Percentiles rank a stretch among this genome's conserved stretches.
These are phyloP conservation scores for Anoplopoma fimbria DNA, from an alignment of 2,113 vertebrate species.

Conservation along the genomic window DNA sequence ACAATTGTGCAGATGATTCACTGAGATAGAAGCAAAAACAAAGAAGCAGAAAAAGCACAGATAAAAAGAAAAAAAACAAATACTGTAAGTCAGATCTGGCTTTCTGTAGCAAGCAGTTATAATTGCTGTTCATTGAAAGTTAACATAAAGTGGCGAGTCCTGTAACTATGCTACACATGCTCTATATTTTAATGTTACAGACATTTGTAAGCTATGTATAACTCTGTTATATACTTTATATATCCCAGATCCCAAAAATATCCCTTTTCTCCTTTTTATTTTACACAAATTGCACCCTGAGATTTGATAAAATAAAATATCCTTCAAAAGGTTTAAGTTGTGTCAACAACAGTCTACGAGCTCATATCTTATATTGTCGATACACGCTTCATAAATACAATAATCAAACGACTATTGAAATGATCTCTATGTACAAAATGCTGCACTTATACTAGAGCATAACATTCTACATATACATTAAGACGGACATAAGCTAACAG, in stretches of 20 bases:
- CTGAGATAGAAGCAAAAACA: slow-evolving; percentile 17
- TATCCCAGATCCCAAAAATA: slow-evolving; percentile 61
- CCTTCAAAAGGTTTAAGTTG: slow-evolving; percentile 51
- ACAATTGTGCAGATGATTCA: slow-evolving; percentile 61
- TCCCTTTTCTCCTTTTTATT: slow-evolving; percentile 63
- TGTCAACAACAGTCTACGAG: slow-evolving; percentile 34
- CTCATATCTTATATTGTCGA: slow-evolving; percentile 39
- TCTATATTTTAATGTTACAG: slow-evolving; percentile 52
- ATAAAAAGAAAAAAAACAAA: slow-evolving; percentile 7
- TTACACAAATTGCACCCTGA: slow-evolving; percentile 77
- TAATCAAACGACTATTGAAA: slow-evolving; percentile 45
- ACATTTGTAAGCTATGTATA: slow-evolving; percentile 34
- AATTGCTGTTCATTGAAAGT: slow-evolving; percentile 31
- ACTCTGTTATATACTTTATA: slow-evolving; percentile 51
- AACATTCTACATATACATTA: slow-evolving; percentile 42
- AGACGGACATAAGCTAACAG: slow-evolving; percentile 34
- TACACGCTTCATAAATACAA: slow-evolving; percentile 45
- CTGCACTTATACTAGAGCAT: slow-evolving; percentile 35
- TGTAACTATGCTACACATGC: slow-evolving; percentile 69
- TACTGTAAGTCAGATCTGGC: slow-evolving; percentile 23
- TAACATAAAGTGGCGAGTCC: slow-evolving; percentile 45
- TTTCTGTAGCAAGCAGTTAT: slow-evolving; percentile 20
- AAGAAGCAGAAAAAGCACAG: slow-evolving; percentile 3
- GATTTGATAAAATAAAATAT: slow-evolving; percentile 71
- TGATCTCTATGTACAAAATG: slow-evolving; percentile 44